A percentile compares a stretch with the other conserved stretches of the same genome.
phyloP scores from a whole-genome alignment of 2,797 vertebrate species.

The Merluccius polli region DNA sequence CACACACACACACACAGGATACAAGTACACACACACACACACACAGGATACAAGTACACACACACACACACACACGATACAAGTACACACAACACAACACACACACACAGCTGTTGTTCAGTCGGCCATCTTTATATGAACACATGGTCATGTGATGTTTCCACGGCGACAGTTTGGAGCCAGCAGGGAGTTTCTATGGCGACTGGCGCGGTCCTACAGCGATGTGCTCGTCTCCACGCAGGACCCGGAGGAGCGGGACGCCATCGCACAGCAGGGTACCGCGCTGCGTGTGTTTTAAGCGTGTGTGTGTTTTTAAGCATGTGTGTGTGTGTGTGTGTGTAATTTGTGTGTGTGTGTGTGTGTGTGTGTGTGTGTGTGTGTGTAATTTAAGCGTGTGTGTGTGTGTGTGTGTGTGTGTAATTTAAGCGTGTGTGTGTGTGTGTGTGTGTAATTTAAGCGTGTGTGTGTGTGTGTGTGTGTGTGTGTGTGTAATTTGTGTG shows the following conservation, averaged over 20 bases:
- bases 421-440: too few species aligned
- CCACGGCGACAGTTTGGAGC: slow-evolving; percentile 72
- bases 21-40: too few species aligned
- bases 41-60: too few species aligned
- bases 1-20: too few species aligned
- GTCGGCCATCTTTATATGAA: not conserved
- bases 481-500: too few species aligned
- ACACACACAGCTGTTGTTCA: too few species aligned
- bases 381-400: not conserved
- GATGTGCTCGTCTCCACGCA: slow-evolving; percentile 80
- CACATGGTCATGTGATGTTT: not conserved
- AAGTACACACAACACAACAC: too few species aligned
- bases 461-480: too few species aligned
- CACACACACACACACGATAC: too few species aligned
- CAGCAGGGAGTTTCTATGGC: slow-evolving; percentile 85
- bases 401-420: not conserved
- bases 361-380: not conserved
- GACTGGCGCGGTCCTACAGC: slow-evolving; percentile 85
- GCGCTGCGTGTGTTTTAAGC: not conserved
- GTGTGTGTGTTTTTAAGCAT: not conserved
- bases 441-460: too few species aligned
- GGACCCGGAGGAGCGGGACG: slow-evolving; percentile 73
- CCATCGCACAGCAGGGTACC: slow-evolving; percentile 74
- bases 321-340: too few species aligned
- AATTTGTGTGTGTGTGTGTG: too few species aligned